phyloP scores from a whole-genome alignment of 2,113 vertebrate genomes.

The Aspiorhynchus laticeps region DNA sequence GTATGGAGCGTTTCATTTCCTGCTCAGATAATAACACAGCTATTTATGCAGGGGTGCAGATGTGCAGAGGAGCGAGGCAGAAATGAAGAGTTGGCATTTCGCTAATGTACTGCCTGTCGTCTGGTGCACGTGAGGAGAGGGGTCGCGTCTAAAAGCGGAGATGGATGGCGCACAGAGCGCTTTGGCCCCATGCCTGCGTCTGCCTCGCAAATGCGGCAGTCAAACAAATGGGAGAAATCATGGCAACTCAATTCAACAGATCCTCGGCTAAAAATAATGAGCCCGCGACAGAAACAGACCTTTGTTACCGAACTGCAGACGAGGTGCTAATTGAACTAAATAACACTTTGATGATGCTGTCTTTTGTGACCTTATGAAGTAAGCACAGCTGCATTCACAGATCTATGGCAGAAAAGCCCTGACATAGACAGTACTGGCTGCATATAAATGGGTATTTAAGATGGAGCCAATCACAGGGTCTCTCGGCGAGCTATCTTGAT shows the following conservation, averaged over 20 bases:
- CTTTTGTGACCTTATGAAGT: conserved; percentile 52
- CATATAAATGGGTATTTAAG: conserved; percentile 56
- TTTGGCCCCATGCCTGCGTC: conserved; percentile 34
- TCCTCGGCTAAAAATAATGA: conserved; percentile 50
- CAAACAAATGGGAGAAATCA: conserved; percentile 40
- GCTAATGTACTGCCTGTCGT: conserved; percentile 28
- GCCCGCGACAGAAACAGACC: conserved; percentile 29
- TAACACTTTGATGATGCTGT: conserved; percentile 50
- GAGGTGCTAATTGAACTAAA: conserved; percentile 57
- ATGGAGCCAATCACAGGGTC: conserved; percentile 44
- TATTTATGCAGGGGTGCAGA: conserved; percentile 38
- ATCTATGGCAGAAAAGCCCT: conserved; percentile 54
- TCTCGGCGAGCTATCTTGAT: conserved; percentile 31
- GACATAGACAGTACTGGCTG: conserved; percentile 50
- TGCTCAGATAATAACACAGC: conserved; percentile 21
- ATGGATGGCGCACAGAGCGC: conserved; percentile 18
- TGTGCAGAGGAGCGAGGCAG: not conserved
- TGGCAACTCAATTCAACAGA: conserved; percentile 48
- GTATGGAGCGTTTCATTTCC: conserved; percentile 40
- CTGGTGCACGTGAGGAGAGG: not conserved
- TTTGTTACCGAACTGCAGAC: conserved; percentile 27
- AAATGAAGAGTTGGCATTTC: conserved; percentile 42
- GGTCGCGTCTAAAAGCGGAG: not conserved
- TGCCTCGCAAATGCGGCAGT: conserved; percentile 37
- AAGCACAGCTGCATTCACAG: conserved; percentile 41